Percentiles rank a stretch among this genome's conserved stretches.
These are phyloP conservation scores for Globodera ellingtonae DNA, from an alignment of 1,140 invertebrate species.

Conservation along the genomic window DNA sequence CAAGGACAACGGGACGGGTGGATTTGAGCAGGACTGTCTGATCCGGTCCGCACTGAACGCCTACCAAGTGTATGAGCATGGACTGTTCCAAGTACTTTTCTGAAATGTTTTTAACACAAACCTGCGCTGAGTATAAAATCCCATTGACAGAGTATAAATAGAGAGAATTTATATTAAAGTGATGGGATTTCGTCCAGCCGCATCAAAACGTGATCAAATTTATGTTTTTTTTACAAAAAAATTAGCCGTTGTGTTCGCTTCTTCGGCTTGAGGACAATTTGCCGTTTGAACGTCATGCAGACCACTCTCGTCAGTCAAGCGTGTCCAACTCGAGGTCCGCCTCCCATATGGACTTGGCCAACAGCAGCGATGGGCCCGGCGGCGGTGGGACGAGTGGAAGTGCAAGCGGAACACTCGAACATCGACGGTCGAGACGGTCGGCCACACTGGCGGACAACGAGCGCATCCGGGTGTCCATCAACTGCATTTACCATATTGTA, in stretches of 20 bases:
- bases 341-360: constrained; percentile 53
- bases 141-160: no score
- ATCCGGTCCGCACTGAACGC: constrained; percentile 49
- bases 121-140: no score
- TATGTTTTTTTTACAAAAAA: background rate
- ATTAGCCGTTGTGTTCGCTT: constrained; percentile 49
- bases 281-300: constrained; percentile 45
- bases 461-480: constrained; percentile 52
- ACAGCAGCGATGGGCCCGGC: constrained; percentile 3
- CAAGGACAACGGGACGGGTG: constrained; percentile 48
- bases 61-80: constrained; percentile 52
- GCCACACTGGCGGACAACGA: constrained; percentile 63
- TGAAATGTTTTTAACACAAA: background rate
- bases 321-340: constrained; percentile 48
- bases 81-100: constrained; percentile 50
- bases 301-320: constrained; percentile 32
- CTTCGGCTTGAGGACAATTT: constrained; percentile 47
- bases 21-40: constrained; percentile 54
- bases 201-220: constrained; percentile 1
- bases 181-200: no score
- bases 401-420: constrained; percentile 34
- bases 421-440: constrained; percentile 30
- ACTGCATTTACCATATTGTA: constrained; percentile 60
- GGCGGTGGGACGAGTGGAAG: constrained; percentile 10
- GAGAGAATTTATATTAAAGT: no score